Percentiles rank a stretch among this genome's conserved stretches.
These are phyloP conservation scores for Mandrillus leucophaeus DNA, from an alignment of 2,113 vertebrate species.

Conservation along the genomic window DNA sequence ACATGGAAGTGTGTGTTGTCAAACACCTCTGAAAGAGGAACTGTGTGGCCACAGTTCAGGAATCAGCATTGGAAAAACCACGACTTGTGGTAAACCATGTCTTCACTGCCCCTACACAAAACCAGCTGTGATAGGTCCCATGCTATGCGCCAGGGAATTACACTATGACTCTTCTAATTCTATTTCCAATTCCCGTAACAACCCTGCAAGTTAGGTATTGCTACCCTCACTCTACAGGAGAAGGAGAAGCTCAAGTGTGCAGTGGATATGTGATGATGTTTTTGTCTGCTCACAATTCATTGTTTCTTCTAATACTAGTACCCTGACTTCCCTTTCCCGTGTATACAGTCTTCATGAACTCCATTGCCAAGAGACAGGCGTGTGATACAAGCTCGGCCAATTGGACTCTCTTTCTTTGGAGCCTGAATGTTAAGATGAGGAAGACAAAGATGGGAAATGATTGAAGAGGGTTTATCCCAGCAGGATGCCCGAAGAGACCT, in stretches of 20 bases:
- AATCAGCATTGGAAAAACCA: background rate
- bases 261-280: background rate
- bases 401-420: background rate
- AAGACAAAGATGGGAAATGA: background rate
- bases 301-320: background rate
- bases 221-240: background rate
- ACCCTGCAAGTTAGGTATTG: background rate
- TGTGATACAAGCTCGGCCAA: background rate
- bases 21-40: background rate
- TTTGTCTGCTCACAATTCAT: background rate
- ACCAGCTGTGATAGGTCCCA: background rate
- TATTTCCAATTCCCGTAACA: too few relatives aligned
- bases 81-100: fast-evolving
- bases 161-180: background rate
- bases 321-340: background rate
- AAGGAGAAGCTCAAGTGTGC: background rate
- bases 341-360: too few relatives aligned
- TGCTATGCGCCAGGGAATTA: too few relatives aligned
- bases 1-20: fast-evolving
- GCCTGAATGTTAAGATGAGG: background rate
- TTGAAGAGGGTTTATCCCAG: background rate
- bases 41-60: background rate
- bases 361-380: background rate
- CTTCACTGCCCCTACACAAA: background rate
- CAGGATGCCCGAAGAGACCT: background rate